Conservation (phyloP, 2,797 vertebrate genomes). For the Microctenopoma steveboyesi region DNA sequence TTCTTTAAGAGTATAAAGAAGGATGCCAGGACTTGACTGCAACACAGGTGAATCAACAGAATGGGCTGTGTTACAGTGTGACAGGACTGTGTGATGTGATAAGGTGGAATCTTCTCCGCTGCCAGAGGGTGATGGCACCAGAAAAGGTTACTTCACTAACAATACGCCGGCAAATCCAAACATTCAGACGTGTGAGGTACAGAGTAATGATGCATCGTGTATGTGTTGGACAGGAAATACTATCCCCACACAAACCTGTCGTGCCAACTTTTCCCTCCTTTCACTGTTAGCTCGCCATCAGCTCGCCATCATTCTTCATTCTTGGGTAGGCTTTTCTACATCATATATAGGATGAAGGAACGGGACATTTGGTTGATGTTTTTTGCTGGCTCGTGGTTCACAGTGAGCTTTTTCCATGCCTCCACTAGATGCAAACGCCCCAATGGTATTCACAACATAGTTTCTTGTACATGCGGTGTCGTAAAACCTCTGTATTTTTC, state of each 20-base stretch:
- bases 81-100: background rate
- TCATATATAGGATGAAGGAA: too few species aligned
- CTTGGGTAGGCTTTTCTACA: too few species aligned
- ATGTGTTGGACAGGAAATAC: background rate
- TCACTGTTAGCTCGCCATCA: background rate
- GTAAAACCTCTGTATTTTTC: constrained; percentile 35
- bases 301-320: too few species aligned
- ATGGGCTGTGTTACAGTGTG: background rate
- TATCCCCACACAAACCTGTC: background rate
- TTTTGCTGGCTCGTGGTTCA: background rate
- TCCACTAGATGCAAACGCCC: constrained; percentile 4
- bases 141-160: background rate
- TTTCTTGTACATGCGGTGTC: constrained; percentile 22
- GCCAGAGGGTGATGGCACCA: background rate
- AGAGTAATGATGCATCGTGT: background rate
- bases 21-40: too few species aligned
- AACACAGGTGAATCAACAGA: background rate
- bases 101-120: constrained; percentile 5
- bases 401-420: constrained; percentile 6
- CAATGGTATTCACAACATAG: constrained; percentile 2
- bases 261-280: constrained; percentile 1
- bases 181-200: too few species aligned
- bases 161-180: too few species aligned
- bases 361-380: too few species aligned
- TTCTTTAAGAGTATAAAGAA: constrained; percentile 1